Evolutionary conservation across 92 coral and sea anemone genomes (phyloP), one percentile per base, ranked within the genome.

Genomic region (Epizoanthus stellaris): DNA sequence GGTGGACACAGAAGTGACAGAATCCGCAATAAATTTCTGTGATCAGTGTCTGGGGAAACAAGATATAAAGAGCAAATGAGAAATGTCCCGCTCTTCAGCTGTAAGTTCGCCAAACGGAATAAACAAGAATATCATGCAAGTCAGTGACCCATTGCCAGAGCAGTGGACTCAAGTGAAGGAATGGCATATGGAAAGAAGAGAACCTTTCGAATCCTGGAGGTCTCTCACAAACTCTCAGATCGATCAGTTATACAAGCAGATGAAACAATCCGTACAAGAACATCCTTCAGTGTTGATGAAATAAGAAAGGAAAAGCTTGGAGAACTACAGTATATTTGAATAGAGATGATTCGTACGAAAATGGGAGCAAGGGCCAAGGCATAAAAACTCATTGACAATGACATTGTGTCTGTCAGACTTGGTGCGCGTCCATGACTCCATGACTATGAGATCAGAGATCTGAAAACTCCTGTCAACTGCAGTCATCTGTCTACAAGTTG

Each of bases 141-240:
- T 74, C 23, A 80, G 66, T 30, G 75, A 87, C 47, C 93, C 92
- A 45, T 63, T 94, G 61, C 98, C 98, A 4, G 98, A 94, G 52
- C 98, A 94, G 54, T 94, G 98, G 98, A 94, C 95, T 56, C 82
- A 92, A 2, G 98, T 94, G n/a, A 92, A 92, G 54, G 98, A 92
- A 60, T 94, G 98, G 98, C 88, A 92, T 25, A 92, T 94, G 25
- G 98, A 94, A 62, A 88, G 89, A 67, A 92, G 98, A 52, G 82
- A 91, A 52, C 91, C 95, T 0, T 90, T 65, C 76, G 98, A 94
- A 72, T 91, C 90, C 4, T 94, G 95, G 98, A 88, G 98, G 82
- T 88, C 95, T 13, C 66, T 77, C 49, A 93, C 98, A 15, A 92
- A 87, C 82, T 85, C 94, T 13, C 95, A 92, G 80, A 92, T 94